Base-by-base conservation (phyloP, 2,797 vertebrate species). In the Trematomus bernacchii region DNA sequence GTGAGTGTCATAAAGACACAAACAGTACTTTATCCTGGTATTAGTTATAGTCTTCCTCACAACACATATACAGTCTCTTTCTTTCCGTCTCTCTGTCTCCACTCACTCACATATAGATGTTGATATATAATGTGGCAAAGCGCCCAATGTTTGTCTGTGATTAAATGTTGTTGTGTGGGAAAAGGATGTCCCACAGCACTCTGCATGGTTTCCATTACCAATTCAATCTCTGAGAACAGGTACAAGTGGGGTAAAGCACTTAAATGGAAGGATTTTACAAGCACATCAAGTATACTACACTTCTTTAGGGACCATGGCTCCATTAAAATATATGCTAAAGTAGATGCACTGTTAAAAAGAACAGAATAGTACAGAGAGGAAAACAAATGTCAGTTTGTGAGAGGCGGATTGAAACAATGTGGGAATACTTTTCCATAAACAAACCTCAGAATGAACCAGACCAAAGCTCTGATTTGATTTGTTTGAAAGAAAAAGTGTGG, bases 121-220 rank as follows among this genome's bases (percentile, higher is more conserved):
- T 87, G 71, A 82, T 87, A 65, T 76, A 73, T 73, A 68, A 52
- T 74, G 77, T 93, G 91, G 93, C 86, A 63, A 16, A 6, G 55
- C 72, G 84, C 88, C 89, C 85, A 46, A 68, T 80, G 80, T 82
- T 90, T 85, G 75, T 76, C 89, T 90, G 84, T 94, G 92, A 94
- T 94, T 93, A 93, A 94, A 94, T 76, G 86, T 92, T 92, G 86
- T 92, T 94, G 89, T 91, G 87, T 89, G 91, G 90, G 90, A 86
- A 91, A 85, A 89, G 89, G 90, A 93, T 84, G 91, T 93, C 93
- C 92, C 91, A 91, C 59, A 94, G 93, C 93, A 93, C 93, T 93
- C 82, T 91, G 84, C 86, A 87, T 69, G 78, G 78, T 90, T 91
- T 93, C 93, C 93, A 93, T 94, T 93, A 92, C 81, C 60, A 92